Conservation (phyloP, 2,888 invertebrate species). For the Eupithecia subfuscata region DNA sequence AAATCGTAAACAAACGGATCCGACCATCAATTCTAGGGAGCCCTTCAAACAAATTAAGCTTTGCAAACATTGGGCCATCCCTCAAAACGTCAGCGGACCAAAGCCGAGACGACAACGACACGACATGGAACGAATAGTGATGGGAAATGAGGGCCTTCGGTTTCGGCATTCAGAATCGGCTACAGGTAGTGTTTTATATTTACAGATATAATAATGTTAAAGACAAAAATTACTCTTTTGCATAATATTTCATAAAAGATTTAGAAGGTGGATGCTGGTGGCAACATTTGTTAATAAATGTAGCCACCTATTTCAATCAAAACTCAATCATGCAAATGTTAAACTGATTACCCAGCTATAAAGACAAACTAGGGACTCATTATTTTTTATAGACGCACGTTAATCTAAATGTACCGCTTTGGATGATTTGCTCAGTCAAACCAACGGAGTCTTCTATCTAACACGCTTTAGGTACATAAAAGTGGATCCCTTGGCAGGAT, state of each 20-base stretch:
- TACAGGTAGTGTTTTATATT: background rate
- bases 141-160: background rate
- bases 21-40: constrained; percentile 52
- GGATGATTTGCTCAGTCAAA: no score
- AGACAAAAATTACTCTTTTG: background rate
- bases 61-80: constrained; percentile 64
- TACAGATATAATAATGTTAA: background rate
- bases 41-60: constrained; percentile 64
- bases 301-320: no score
- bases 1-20: constrained; percentile 52
- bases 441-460: no score
- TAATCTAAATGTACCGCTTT: no score
- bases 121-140: constrained; percentile 36
- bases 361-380: no score
- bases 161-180: background rate
- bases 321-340: background rate
- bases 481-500: no score
- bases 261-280: background rate
- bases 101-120: constrained; percentile 51
- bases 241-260: background rate
- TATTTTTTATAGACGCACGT: no score
- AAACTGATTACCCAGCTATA: background rate
- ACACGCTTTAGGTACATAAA: no score
- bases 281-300: background rate
- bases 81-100: constrained; percentile 66